These are phyloP conservation scores for Drosophila ezoana DNA, from an alignment of 2,888 invertebrate species.

Conservation along the genomic window DNA sequence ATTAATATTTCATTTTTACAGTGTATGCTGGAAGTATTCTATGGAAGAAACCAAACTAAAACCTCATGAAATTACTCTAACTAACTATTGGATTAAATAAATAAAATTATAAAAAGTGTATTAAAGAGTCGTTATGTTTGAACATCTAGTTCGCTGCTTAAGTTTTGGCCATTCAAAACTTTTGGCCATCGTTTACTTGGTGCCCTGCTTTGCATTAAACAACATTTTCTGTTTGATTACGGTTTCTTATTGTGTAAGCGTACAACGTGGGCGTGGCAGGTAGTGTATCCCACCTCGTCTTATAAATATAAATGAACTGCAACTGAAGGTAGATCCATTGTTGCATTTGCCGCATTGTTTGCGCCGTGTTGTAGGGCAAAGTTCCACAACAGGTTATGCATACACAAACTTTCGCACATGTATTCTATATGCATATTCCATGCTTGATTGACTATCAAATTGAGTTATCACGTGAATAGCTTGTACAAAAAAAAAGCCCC, in stretches of 20 bases:
- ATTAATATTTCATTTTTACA: no score
- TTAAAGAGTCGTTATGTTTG: not conserved
- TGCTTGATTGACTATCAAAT: slow-evolving; percentile 75
- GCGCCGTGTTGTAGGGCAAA: slow-evolving; percentile 28
- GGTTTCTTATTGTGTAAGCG: slow-evolving; percentile 51
- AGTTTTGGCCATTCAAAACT: slow-evolving; percentile 60
- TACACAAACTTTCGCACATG: slow-evolving; percentile 19
- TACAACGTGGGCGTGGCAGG: slow-evolving; percentile 12
- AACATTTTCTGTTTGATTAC: slow-evolving; percentile 71
- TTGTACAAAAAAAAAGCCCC: slow-evolving; percentile 21
- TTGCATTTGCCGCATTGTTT: slow-evolving; percentile 74
- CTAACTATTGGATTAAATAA: not conserved
- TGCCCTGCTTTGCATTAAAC: slow-evolving; percentile 72
- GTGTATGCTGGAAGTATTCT: no score
- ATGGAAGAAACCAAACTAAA: not conserved
- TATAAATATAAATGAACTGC: slow-evolving; percentile 76
- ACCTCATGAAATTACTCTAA: not conserved
- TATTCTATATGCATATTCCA: slow-evolving; percentile 27
- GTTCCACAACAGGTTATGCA: slow-evolving; percentile 29
- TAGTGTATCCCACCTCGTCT: slow-evolving; percentile 22
- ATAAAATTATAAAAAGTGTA: slow-evolving; percentile 1
- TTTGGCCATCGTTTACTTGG: slow-evolving; percentile 60
- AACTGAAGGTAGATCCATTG: slow-evolving; percentile 44
- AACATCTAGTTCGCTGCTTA: slow-evolving; percentile 6
- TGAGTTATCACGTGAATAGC: slow-evolving; percentile 53